Conservation (phyloP, 1,140 invertebrate genomes). For the Sarcophaga bullata region DNA sequence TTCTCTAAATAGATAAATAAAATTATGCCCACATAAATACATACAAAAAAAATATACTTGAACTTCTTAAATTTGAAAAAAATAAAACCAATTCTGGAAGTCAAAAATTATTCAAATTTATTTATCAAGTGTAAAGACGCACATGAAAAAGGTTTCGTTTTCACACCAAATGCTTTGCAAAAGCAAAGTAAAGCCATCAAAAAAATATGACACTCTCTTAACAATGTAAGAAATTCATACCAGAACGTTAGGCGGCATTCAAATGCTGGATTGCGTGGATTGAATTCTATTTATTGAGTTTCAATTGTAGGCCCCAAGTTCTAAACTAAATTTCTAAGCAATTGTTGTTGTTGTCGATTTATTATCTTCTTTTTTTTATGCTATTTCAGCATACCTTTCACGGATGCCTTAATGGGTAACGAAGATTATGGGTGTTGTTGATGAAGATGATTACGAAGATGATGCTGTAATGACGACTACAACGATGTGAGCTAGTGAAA, state of each 20-base stretch:
- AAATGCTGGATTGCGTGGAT: not conserved
- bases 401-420: slow-evolving; percentile 37
- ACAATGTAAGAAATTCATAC: slow-evolving; percentile 6
- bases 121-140: not conserved
- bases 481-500: too few relatives aligned
- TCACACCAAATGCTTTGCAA: not conserved
- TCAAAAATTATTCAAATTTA: not conserved
- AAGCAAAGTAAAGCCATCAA: not conserved
- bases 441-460: not conserved
- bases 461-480: too few relatives aligned
- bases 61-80: not conserved
- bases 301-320: not conserved
- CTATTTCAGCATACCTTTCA: slow-evolving; percentile 29
- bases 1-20: too few relatives aligned
- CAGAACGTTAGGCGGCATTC: not conserved
- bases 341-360: not conserved
- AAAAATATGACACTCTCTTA: not conserved
- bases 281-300: slow-evolving; percentile 3
- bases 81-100: not conserved
- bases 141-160: not conserved
- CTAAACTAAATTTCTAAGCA: not conserved
- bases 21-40: too few relatives aligned
- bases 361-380: slow-evolving; percentile 1
- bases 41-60: too few relatives aligned
- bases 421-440: slow-evolving; percentile 12